Percentiles rank a stretch among this genome's conserved stretches.
These are phyloP conservation scores for Pipa parva DNA, from an alignment of 2,113 vertebrate species.

Conservation along the genomic window DNA sequence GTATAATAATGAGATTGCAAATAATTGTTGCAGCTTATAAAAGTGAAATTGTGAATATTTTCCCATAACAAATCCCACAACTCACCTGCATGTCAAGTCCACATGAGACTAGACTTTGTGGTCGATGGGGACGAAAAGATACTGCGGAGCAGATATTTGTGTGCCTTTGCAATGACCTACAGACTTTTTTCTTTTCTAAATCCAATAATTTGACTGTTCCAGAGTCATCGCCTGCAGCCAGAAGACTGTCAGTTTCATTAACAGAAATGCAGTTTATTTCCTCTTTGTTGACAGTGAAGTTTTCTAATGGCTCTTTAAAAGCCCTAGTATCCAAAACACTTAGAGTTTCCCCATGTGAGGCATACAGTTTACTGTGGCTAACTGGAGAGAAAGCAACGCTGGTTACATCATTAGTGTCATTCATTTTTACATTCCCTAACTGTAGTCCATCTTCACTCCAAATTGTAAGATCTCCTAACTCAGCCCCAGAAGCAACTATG, in stretches of 20 bases:
- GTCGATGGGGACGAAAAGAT: slow-evolving; percentile 81
- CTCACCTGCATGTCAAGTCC: slow-evolving; percentile 97
- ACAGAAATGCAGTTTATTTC: slow-evolving; percentile 86
- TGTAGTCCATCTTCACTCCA: slow-evolving; percentile 72
- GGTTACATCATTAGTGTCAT: slow-evolving; percentile 66
- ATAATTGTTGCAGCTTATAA: too few relatives aligned
- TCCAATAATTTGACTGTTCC: slow-evolving; percentile 82
- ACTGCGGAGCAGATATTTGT: slow-evolving; percentile 93
- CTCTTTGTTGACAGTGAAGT: slow-evolving; percentile 76
- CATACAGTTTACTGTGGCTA: slow-evolving; percentile 61
- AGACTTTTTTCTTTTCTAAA: slow-evolving; percentile 75
- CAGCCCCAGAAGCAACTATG: slow-evolving; percentile 79
- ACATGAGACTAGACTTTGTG: slow-evolving; percentile 86
- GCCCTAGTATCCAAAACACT: slow-evolving; percentile 74
- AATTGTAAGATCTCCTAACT: slow-evolving; percentile 72
- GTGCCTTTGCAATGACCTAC: slow-evolving; percentile 79
- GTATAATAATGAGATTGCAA: too few relatives aligned
- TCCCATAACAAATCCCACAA: not conserved
- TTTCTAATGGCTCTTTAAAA: slow-evolving; percentile 61
- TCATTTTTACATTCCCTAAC: slow-evolving; percentile 56
- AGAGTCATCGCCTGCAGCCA: slow-evolving; percentile 86
- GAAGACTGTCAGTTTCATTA: slow-evolving; percentile 65
- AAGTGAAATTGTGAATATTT: too few relatives aligned
- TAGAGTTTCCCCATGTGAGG: slow-evolving; percentile 74
- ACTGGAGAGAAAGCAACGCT: slow-evolving; percentile 69